Percentiles rank a stretch among this genome's conserved stretches.
These are phyloP conservation scores for Oreochromis grahami DNA, from an alignment of 2,797 vertebrate species.

Conservation along the genomic window DNA sequence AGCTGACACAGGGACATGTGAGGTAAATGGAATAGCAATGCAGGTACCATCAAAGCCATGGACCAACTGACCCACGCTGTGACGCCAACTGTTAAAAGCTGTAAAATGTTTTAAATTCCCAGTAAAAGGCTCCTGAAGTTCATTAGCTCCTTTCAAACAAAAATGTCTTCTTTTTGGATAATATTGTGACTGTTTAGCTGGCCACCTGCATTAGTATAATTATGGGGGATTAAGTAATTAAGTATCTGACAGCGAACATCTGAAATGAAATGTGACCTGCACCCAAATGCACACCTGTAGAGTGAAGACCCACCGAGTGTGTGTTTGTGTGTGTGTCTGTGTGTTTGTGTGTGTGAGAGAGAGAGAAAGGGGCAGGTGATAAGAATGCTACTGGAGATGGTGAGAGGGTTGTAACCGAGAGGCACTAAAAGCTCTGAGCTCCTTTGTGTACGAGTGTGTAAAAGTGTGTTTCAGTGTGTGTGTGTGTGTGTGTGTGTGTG, in stretches of 20 bases:
- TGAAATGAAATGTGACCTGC: slow-evolving; percentile 43
- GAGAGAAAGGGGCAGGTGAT: slow-evolving; percentile 40
- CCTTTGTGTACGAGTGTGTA: slow-evolving; percentile 21
- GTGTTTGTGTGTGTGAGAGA: background rate
- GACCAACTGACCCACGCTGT: background rate
- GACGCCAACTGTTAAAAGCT: background rate
- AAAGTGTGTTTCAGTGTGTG: background rate
- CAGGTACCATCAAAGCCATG: background rate
- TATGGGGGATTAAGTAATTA: too few relatives aligned
- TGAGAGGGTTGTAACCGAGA: slow-evolving; percentile 59
- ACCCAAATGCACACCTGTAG: slow-evolving; percentile 26
- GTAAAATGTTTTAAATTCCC: background rate
- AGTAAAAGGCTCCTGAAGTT: background rate
- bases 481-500: background rate
- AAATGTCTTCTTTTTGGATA: background rate
- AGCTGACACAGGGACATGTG: background rate
- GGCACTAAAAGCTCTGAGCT: slow-evolving; percentile 58
- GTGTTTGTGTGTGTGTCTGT: background rate
- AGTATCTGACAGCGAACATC: background rate
- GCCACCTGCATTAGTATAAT: background rate
- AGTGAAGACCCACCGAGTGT: slow-evolving; percentile 6
- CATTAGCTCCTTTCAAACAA: background rate
- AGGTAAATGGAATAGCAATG: background rate
- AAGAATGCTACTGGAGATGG: slow-evolving; percentile 55
- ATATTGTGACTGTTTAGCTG: background rate